phyloP scores from a whole-genome alignment of 2,888 invertebrate genomes.

The Leucania comma region DNA sequence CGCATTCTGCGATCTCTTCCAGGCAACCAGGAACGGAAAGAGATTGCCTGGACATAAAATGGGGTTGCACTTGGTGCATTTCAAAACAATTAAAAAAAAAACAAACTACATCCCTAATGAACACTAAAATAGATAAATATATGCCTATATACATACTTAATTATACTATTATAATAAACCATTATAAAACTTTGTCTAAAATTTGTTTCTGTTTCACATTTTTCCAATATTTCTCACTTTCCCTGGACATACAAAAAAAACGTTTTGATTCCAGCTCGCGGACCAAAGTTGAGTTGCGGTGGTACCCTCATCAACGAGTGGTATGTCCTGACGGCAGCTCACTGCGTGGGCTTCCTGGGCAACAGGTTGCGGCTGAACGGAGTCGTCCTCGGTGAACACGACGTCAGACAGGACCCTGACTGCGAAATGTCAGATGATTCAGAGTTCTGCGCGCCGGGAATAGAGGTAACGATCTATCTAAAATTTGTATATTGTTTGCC shows the following conservation, averaged over 20 bases:
- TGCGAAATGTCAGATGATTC: constrained; percentile 82
- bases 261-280: constrained; percentile 67
- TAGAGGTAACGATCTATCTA: constrained; percentile 67
- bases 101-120: too few relatives aligned
- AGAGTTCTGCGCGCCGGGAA: constrained; percentile 75
- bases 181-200: too few relatives aligned
- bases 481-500: neutral
- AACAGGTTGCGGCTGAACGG: constrained; percentile 79
- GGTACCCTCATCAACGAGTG: constrained; percentile 89
- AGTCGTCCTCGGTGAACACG: constrained; percentile 92
- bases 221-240: neutral
- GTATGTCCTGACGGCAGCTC: constrained; percentile 91
- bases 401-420: constrained; percentile 82
- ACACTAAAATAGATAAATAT: too few relatives aligned
- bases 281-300: constrained; percentile 82
- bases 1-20: too few relatives aligned
- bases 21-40: too few relatives aligned
- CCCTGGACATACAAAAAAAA: neutral
- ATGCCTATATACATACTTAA: too few relatives aligned
- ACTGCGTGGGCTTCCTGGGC: constrained; percentile 90
- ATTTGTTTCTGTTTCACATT: neutral
- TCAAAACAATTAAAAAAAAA: too few relatives aligned
- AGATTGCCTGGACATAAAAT: too few relatives aligned
- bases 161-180: too few relatives aligned
- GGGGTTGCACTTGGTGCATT: too few relatives aligned